These are phyloP conservation scores for Aphelenchoides besseyi DNA, from an alignment of 1,140 invertebrate genomes.

Conservation along the genomic window DNA sequence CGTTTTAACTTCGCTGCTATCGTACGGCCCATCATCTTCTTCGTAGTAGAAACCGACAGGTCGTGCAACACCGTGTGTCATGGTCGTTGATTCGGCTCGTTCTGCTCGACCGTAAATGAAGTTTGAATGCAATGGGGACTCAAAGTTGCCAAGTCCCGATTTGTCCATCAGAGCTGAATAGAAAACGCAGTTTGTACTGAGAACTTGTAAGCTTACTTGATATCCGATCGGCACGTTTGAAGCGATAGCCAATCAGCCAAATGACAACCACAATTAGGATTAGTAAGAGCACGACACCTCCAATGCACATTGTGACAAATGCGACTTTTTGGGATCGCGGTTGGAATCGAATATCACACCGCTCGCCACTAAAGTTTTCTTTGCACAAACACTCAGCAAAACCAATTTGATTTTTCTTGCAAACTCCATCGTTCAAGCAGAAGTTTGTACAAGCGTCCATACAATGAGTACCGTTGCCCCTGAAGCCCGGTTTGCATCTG, in stretches of 20 bases:
- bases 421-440: slow-evolving; percentile 86
- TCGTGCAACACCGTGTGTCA: slow-evolving; percentile 22
- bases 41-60: slow-evolving; percentile 50
- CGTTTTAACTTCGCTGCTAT: slow-evolving; percentile 44
- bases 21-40: slow-evolving; percentile 45
- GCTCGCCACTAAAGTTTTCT: slow-evolving; percentile 57
- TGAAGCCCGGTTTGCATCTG: slow-evolving; percentile 87
- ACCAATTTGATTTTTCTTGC: slow-evolving; percentile 73
- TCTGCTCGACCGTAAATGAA: slow-evolving; percentile 48
- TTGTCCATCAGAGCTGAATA: slow-evolving; percentile 33
- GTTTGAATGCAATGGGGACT: slow-evolving; percentile 47
- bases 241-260: slow-evolving; percentile 55
- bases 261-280: slow-evolving; percentile 54
- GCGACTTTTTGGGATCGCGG: slow-evolving; percentile 42
- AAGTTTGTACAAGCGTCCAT: slow-evolving; percentile 79
- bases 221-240: slow-evolving; percentile 34
- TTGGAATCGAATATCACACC: slow-evolving; percentile 58
- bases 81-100: slow-evolving; percentile 16
- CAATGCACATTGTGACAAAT: slow-evolving; percentile 32
- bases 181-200: slow-evolving; percentile 25
- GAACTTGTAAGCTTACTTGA: slow-evolving; percentile 28
- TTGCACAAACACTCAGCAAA: slow-evolving; percentile 60
- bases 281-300: slow-evolving; percentile 39
- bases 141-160: slow-evolving; percentile 27
- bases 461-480: slow-evolving; percentile 68